phyloP scores from a whole-genome alignment of 2,113 vertebrate species.

The Gymnarchus niloticus region DNA sequence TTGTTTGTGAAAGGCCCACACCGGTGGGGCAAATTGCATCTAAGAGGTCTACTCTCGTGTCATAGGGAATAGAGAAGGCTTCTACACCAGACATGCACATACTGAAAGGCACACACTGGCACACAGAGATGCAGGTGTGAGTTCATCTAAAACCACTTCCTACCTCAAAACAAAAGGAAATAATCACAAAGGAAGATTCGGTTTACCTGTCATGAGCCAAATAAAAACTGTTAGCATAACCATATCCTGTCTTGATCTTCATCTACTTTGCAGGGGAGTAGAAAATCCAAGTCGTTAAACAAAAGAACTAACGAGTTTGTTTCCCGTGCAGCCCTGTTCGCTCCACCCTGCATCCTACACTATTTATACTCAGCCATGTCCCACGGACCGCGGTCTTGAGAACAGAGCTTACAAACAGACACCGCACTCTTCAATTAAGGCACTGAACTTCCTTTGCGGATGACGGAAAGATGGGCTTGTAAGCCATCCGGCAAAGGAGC shows the following conservation, averaged over 20 bases:
- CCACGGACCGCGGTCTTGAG: background rate
- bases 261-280: background rate
- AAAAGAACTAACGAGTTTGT: conserved; percentile 7
- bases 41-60: conserved; percentile 26
- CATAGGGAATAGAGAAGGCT: conserved; percentile 14
- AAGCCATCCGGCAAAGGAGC: background rate
- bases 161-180: background rate
- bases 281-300: conserved; percentile 14
- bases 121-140: background rate
- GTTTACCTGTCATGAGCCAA: background rate
- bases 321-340: conserved; percentile 6
- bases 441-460: background rate
- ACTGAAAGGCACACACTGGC: background rate
- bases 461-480: conserved; percentile 6
- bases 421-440: background rate
- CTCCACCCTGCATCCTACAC: background rate
- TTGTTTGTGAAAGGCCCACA: background rate
- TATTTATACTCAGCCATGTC: conserved; percentile 6
- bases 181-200: too few species aligned
- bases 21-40: background rate
- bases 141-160: background rate
- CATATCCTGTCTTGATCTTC: background rate
- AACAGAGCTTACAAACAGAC: background rate
- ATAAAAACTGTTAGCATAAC: background rate
- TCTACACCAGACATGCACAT: conserved; percentile 1